A percentile compares a stretch with the other conserved stretches of the same genome.
Conservation (phyloP, 2,797 vertebrate species). For the Clamator glandarius region DNA sequence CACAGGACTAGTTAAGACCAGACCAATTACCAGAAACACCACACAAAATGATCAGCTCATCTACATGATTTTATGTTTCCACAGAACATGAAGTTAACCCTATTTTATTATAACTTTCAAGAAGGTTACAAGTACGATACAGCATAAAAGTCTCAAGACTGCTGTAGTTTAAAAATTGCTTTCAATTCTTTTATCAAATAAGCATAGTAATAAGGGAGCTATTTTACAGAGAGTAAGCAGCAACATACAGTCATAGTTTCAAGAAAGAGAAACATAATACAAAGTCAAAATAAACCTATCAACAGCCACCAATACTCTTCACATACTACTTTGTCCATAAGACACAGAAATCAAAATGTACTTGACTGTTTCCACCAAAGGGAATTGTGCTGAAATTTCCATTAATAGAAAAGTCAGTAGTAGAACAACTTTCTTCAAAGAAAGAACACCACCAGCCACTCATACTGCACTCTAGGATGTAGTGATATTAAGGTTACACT, state of each 20-base stretch:
- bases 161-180: conserved; percentile 48
- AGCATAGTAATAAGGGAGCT: conserved; percentile 40
- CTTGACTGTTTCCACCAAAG: conserved; percentile 33
- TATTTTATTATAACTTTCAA: neutral
- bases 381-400: neutral
- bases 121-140: conserved; percentile 13
- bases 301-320: conserved; percentile 61
- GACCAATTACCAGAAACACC: neutral
- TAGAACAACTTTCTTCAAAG: conserved; percentile 65
- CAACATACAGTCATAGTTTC: conserved; percentile 48
- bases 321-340: conserved; percentile 41
- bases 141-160: conserved; percentile 8
- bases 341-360: conserved; percentile 41
- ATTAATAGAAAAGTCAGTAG: conserved; percentile 71
- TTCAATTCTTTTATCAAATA: conserved; percentile 71
- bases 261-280: conserved; percentile 36
- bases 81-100: neutral
- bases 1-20: rapidly evolving
- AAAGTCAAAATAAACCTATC: conserved; percentile 62
- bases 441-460: conserved; percentile 49
- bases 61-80: conserved; percentile 24
- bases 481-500: conserved; percentile 74
- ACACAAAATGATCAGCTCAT: neutral
- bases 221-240: conserved; percentile 79
- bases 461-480: conserved; percentile 60